Base-by-base conservation (phyloP, 1,140 invertebrate genomes). In the Grapholita molesta region DNA sequence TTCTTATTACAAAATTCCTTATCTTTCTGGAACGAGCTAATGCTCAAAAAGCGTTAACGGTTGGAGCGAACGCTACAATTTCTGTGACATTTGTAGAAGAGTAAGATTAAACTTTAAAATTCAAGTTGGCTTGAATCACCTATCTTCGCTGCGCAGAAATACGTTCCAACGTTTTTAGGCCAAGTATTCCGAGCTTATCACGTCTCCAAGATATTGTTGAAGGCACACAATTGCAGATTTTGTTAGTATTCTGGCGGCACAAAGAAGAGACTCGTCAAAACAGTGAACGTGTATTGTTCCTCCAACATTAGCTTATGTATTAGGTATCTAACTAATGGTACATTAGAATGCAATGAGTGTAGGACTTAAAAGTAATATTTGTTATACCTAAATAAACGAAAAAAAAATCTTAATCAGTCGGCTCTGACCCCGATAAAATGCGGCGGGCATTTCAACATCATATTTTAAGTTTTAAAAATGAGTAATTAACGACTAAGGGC, bases 231-330 rank as follows among this genome's bases (percentile, higher is more conserved):
- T 66, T 66, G 64, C 24, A 70, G 24, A 64, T 70, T 66, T 70
- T 70, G 61, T 70, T 38, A 53, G 64, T n/a, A 21, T 32, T 8
- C 18, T n/a, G 3, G 35, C 55, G 8, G 25, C 15, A 32, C 42
- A 69, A 69, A 74, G 69, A 52, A 6, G n/a, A 5, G 24, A 28
- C 66, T 68, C 71, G 48, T 42, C 28, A 68, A 42, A 70, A 70
- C 66, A 66, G 68, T 67, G 55, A 32, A 48, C 32, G 68, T 9
- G 42, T 53, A 67, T 69, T 61, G 15, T 61, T 15, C 7, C 25
- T 23, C 24, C 12, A 61, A 30, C 28, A 28, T 32, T 7, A 3
- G 42, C n/a, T 15, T 48, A 7, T 48, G 38, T 48, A 12, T 11
- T 48, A 11, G 6, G 38, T 48, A 48, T 7, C 15, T 18, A 48